phyloP scores from a whole-genome alignment of 1,140 invertebrate genomes.

The Hermetia illucens region DNA sequence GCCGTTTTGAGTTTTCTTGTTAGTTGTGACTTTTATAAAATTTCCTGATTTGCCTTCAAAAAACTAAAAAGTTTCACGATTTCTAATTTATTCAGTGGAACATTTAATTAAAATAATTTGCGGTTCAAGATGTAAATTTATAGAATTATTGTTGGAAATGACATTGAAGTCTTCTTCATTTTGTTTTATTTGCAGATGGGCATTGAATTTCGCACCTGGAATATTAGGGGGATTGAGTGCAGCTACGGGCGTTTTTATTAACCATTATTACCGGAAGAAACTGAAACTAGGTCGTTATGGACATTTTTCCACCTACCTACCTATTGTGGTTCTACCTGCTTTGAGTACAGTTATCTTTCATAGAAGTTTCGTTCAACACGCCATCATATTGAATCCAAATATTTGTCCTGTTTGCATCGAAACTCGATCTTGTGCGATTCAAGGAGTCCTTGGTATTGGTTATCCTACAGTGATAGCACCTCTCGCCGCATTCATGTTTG shows the following conservation, averaged over 20 bases:
- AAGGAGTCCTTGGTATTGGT: conserved; percentile 21
- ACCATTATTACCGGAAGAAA: conserved; percentile 29
- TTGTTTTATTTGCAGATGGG: conserved; percentile 28
- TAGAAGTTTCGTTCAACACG: conserved; percentile 27
- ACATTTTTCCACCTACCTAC: conserved; percentile 27
- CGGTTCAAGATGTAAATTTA: too few relatives aligned
- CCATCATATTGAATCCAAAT: conserved; percentile 23
- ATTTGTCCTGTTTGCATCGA: conserved; percentile 31
- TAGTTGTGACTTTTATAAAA: too few relatives aligned
- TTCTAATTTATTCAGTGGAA: too few relatives aligned
- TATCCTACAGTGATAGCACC: conserved; percentile 32
- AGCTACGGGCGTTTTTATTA: conserved; percentile 28
- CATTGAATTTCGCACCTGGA: conserved; percentile 24
- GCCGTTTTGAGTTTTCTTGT: too few relatives aligned
- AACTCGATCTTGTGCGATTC: conserved; percentile 27
- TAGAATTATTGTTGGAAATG: too few relatives aligned
- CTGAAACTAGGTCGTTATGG: conserved; percentile 28
- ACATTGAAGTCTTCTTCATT: too few relatives aligned
- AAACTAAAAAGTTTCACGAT: too few relatives aligned
- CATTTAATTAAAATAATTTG: too few relatives aligned
- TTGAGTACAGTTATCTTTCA: conserved; percentile 27
- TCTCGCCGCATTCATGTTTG: conserved; percentile 31
- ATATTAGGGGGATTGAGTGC: conserved; percentile 20
- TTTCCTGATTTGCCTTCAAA: too few relatives aligned
- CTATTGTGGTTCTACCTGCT: conserved; percentile 30